Base-by-base conservation (phyloP, 2,797 vertebrate species). In the Chrysolophus pictus region DNA sequence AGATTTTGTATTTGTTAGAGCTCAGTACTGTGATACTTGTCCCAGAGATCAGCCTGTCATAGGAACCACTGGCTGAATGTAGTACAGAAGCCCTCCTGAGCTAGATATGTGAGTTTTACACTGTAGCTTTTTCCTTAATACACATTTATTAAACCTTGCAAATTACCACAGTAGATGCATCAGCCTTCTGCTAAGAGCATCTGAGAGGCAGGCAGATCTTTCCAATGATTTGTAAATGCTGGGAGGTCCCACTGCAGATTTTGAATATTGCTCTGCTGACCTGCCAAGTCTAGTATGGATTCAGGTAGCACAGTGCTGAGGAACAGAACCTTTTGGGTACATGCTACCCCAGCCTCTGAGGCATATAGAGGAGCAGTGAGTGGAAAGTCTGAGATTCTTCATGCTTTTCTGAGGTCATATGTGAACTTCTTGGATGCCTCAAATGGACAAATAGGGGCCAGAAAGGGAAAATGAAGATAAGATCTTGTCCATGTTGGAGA, bases 281-380 rank as follows among this genome's bases (percentile, higher is more conserved):
- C 5, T 80, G 44, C 14, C 46, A 80, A 85, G 17, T 10, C 14
- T 1, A 0, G 5, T 31, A 47, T 60, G 18, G 11, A 10, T 64
- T 79, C 71, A 59, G 60, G n/a, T 7, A 49, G 47, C 23, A 41
- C 3, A 31, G 14, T 10, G 2, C 37, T 1, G 19, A 15, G 33
- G 11, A 53, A 6, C 24, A 58, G 13, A 46, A 6, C 6, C 8
- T 63, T 3, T 23, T 49, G 39, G 46, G 9, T 9, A 6, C 2
- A 1, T 1, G 4, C 9, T 67, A 16, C 35, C 37, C 15, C 11
- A 0, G 2, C 9, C 1, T 0, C 33, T 51, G 21, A 2, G 11
- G 22, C 9, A 44, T 0, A 2, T n/a, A 70, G 35, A 11, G 21
- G 5, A 11, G 16, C 0, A 1, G 15, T 18, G 11, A 12, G 6